phyloP scores from a whole-genome alignment of 1,140 invertebrate species.

The Periplaneta americana region DNA sequence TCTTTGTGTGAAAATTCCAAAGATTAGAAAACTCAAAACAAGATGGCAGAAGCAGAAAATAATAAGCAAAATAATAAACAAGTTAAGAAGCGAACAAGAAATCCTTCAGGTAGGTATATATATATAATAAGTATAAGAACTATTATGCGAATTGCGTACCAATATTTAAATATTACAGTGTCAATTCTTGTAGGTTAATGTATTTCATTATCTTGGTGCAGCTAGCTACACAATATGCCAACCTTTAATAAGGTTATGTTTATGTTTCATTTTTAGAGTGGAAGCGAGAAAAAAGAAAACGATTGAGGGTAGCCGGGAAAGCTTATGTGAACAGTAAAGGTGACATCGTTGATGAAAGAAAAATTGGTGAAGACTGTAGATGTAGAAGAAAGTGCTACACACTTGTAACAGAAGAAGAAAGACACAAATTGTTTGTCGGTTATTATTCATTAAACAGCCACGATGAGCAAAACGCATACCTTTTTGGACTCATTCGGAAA shows the following conservation, averaged over 20 bases:
- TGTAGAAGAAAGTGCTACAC: slow-evolving; percentile 45
- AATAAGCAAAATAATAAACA: slow-evolving; percentile 6
- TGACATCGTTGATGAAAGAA: slow-evolving; percentile 44
- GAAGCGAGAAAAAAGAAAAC: slow-evolving; percentile 51
- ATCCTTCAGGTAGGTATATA: slow-evolving; percentile 4
- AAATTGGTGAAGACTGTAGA: slow-evolving; percentile 45
- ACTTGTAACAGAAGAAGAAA: slow-evolving; percentile 44
- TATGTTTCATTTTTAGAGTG: slow-evolving; percentile 39
- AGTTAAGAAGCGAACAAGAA: slow-evolving; percentile 8
- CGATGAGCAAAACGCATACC: slow-evolving; percentile 51
- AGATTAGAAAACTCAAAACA: neutral
- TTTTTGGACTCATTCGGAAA: slow-evolving; percentile 49
- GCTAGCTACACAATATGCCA: neutral
- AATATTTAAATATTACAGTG: neutral
- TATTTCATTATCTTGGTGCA: neutral
- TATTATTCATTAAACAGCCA: slow-evolving; percentile 50
- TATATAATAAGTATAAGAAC: neutral
- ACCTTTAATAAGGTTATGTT: neutral
- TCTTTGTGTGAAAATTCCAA: neutral
- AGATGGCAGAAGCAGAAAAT: slow-evolving; percentile 12
- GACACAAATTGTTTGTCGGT: slow-evolving; percentile 46
- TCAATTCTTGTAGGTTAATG: neutral
- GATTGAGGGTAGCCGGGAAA: slow-evolving; percentile 45
- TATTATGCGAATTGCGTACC: neutral
- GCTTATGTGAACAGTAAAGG: slow-evolving; percentile 50